phyloP scores from a whole-genome alignment of 2,113 vertebrate species.

The Cynoglossus semilaevis region DNA sequence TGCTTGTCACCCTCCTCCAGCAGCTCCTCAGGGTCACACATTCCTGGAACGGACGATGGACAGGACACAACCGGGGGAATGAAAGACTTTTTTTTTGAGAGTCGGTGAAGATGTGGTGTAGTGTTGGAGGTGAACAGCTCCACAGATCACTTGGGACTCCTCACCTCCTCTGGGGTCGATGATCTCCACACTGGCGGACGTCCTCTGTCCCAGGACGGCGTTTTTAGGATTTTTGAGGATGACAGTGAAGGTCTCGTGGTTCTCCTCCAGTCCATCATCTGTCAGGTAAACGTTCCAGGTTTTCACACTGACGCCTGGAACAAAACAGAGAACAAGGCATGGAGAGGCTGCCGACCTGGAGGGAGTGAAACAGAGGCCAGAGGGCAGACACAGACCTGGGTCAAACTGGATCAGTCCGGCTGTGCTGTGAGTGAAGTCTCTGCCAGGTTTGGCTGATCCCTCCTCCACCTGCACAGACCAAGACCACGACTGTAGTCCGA shows the following conservation, averaged over 20 bases:
- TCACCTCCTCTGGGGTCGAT: slow-evolving; percentile 72
- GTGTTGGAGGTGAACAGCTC: not conserved
- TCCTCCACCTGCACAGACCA: slow-evolving; percentile 68
- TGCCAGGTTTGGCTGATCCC: slow-evolving; percentile 65
- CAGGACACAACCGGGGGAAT: too few relatives aligned
- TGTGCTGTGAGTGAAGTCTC: slow-evolving; percentile 74
- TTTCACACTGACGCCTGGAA: slow-evolving; percentile 79
- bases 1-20: slow-evolving; percentile 28
- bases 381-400: slow-evolving; percentile 65
- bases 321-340: not conserved
- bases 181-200: slow-evolving; percentile 68
- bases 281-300: slow-evolving; percentile 71
- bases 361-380: too few relatives aligned
- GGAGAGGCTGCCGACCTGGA: too few relatives aligned
- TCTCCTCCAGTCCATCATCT: slow-evolving; percentile 80
- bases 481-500: not conserved
- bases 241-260: slow-evolving; percentile 74
- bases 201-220: slow-evolving; percentile 70
- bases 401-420: slow-evolving; percentile 75
- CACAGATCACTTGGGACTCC: too few relatives aligned
- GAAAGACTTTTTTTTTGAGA: too few relatives aligned
- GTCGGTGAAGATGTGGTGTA: too few relatives aligned
- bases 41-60: slow-evolving; percentile 41
- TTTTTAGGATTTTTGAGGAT: slow-evolving; percentile 65
- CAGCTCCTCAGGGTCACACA: slow-evolving; percentile 58